Conservation (phyloP, 2,888 invertebrate species). For the Tenthredo notha region DNA sequence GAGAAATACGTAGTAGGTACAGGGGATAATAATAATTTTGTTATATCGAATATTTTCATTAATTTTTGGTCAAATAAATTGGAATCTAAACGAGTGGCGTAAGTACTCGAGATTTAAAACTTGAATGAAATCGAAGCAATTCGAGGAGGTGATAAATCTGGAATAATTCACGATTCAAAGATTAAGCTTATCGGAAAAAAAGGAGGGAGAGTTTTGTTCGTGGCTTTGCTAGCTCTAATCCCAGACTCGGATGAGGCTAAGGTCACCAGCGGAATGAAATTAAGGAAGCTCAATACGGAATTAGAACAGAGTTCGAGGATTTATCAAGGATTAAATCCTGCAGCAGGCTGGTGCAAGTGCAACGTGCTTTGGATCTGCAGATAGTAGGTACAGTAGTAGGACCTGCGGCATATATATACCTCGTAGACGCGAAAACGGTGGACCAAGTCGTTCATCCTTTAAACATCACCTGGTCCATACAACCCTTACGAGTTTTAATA, state of each 20-base stretch:
- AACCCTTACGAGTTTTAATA: constrained; percentile 11
- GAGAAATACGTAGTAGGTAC: not conserved
- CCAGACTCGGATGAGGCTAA: constrained; percentile 50
- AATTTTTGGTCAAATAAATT: not conserved
- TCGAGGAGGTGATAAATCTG: not conserved
- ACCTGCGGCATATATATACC: not conserved
- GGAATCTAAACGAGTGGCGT: not conserved
- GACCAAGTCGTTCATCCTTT: constrained; percentile 12
- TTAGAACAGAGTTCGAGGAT: constrained; percentile 74
- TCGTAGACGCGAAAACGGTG: not conserved
- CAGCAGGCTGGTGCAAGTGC: constrained; percentile 61
- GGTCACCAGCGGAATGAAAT: constrained; percentile 72
- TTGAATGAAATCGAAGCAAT: not conserved
- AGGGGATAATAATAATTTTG: no score
- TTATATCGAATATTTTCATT: not conserved
- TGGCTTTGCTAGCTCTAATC: constrained; percentile 28
- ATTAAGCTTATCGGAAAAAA: not conserved
- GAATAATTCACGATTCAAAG: not conserved
- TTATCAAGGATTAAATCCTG: constrained; percentile 75
- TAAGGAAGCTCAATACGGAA: constrained; percentile 75
- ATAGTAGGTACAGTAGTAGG: no score
- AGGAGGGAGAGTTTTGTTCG: not conserved
- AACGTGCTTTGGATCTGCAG: not conserved
- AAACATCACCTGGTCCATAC: constrained; percentile 23
- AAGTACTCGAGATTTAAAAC: not conserved